Conservation (phyloP, 2,888 invertebrate species). For the Drosophila recens region DNA sequence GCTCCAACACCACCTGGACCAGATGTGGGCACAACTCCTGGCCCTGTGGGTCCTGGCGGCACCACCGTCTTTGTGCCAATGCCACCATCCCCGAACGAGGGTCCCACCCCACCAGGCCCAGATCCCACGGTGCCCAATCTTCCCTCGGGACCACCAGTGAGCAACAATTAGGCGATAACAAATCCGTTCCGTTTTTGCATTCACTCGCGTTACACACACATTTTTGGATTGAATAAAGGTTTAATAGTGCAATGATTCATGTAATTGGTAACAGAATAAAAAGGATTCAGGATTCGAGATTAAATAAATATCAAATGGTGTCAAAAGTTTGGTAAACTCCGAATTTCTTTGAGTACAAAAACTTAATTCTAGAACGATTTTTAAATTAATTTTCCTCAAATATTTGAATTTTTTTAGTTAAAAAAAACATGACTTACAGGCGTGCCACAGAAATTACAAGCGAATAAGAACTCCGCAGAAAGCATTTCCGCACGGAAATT, state of each 20-base stretch:
- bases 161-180: neutral
- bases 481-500: no score
- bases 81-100: conserved; percentile 67
- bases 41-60: neutral
- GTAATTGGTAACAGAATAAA: neutral
- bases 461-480: no score
- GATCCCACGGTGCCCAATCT: conserved; percentile 65
- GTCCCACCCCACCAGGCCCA: conserved; percentile 62
- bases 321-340: no score
- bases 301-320: no score
- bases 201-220: conserved; percentile 8
- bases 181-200: neutral
- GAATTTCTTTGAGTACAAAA: no score
- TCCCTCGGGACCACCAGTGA: conserved; percentile 50
- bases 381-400: neutral
- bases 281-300: no score
- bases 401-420: no score
- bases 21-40: neutral
- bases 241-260: conserved; percentile 44
- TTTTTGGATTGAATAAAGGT: conserved; percentile 61
- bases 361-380: no score
- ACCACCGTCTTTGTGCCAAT: conserved; percentile 50
- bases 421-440: no score
- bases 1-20: conserved; percentile 2
- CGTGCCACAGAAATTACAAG: no score